Evolutionary conservation across 1,140 invertebrate species (phyloP).

Genomic region (Trichogramma pretiosum): DNA sequence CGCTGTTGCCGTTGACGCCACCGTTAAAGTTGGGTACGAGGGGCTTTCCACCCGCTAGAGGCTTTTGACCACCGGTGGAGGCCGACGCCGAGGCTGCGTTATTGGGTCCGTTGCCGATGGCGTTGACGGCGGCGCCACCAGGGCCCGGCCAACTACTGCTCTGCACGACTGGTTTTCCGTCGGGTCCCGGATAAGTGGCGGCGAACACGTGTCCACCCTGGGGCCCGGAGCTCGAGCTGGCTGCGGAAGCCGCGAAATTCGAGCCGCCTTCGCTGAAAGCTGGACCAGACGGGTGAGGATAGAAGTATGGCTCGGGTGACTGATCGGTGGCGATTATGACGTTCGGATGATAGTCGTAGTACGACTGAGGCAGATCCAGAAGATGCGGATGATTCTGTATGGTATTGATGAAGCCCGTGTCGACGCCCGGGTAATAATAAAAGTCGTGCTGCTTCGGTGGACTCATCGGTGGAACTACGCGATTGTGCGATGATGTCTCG

Average conservation of each 20-base stretch:
- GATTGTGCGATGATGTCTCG: background rate
- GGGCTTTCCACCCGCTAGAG: no score
- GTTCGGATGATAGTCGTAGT: slow-evolving; percentile 1
- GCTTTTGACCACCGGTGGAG: no score
- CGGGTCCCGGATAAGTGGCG: background rate
- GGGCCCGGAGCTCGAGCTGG: background rate
- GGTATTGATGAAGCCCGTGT: background rate
- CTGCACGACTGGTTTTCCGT: no score
- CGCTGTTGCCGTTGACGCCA: background rate
- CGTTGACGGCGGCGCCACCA: no score
- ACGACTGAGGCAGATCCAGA: background rate
- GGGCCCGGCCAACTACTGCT: no score
- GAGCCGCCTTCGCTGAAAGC: slow-evolving; percentile 7
- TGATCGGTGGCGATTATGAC: no score
- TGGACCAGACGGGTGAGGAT: slow-evolving; percentile 12
- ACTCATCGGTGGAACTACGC: no score
- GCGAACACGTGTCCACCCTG: background rate
- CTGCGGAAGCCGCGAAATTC: background rate
- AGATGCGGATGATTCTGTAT: no score
- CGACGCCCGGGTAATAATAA: background rate
- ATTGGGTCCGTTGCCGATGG: no score
- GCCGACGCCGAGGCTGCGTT: no score
- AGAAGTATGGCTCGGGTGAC: background rate
- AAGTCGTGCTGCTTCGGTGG: slow-evolving; percentile 6
- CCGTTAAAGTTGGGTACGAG: no score